Conservation (phyloP, 2,888 invertebrate species). For the Poecilus cupreus region DNA sequence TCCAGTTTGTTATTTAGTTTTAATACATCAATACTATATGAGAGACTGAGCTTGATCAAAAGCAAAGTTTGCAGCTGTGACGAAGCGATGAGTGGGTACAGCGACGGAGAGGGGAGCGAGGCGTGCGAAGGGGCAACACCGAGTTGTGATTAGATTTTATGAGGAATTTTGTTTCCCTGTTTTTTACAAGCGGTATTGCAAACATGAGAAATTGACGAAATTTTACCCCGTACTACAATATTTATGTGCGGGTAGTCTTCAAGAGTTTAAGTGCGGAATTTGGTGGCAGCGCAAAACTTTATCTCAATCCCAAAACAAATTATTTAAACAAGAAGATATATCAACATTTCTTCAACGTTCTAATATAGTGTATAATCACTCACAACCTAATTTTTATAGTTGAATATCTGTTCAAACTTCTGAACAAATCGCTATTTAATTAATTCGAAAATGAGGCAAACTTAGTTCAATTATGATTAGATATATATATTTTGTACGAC, state of each 20-base stretch:
- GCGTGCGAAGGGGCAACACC: background rate
- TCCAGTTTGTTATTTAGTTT: conserved; percentile 58
- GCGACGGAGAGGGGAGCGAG: background rate
- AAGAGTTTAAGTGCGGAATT: background rate
- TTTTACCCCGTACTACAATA: conserved; percentile 16
- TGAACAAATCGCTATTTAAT: too few species aligned
- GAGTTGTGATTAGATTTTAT: conserved; percentile 44
- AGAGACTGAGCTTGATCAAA: conserved; percentile 35
- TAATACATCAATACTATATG: conserved; percentile 59
- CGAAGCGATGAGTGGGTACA: background rate
- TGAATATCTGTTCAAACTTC: too few species aligned
- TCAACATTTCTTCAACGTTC: too few species aligned
- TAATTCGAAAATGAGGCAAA: too few species aligned
- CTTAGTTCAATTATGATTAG: too few species aligned
- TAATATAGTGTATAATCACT: too few species aligned
- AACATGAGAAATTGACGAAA: conserved; percentile 33
- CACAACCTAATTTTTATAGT: too few species aligned
- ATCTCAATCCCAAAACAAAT: too few species aligned
- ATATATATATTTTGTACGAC: too few species aligned
- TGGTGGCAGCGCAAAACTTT: background rate
- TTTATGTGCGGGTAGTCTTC: background rate
- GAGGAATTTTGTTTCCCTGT: conserved; percentile 29
- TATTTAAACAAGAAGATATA: too few species aligned
- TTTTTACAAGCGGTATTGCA: conserved; percentile 26
- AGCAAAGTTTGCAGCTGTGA: conserved; percentile 36